Evolutionary conservation across 2,113 vertebrate genomes (phyloP).

Genomic region (Odocoileus hemionus): DNA sequence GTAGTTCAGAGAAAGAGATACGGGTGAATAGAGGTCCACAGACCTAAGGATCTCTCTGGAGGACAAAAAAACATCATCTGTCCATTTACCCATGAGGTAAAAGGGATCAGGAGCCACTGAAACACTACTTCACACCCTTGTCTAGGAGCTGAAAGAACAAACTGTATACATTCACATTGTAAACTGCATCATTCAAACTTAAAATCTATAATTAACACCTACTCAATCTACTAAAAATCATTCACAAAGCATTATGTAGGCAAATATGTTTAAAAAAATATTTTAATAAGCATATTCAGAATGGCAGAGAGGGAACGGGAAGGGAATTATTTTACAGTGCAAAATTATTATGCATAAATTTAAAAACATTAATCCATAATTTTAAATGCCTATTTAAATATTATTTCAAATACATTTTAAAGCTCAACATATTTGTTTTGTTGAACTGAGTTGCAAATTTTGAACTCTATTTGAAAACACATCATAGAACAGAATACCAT

Average conservation of each 20-base stretch:
- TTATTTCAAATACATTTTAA: conserved; percentile 58
- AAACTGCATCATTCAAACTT: not conserved
- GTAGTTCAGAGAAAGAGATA: conserved; percentile 10
- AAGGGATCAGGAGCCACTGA: not conserved
- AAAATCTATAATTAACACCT: not conserved
- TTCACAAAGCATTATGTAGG: conserved; percentile 32
- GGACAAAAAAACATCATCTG: not conserved
- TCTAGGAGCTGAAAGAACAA: not conserved
- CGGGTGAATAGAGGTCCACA: not conserved
- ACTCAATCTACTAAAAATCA: conserved; percentile 6
- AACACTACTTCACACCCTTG: not conserved
- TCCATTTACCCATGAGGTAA: not conserved
- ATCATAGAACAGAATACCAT: conserved; percentile 43
- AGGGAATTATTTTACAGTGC: conserved; percentile 80
- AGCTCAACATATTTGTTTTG: conserved; percentile 57
- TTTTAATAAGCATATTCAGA: conserved; percentile 84
- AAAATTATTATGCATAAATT: conserved; percentile 78
- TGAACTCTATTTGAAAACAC: conserved; percentile 53
- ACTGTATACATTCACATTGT: not conserved
- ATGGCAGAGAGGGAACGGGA: conserved; percentile 73
- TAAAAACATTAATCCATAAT: conserved; percentile 61
- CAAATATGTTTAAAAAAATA: conserved; percentile 81
- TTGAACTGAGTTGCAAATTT: conserved; percentile 53
- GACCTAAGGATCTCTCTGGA: not conserved
- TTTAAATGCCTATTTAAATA: conserved; percentile 60